Evolutionary conservation across 2,797 vertebrate species (phyloP).

Genomic region (Ctenopoma multispine): DNA sequence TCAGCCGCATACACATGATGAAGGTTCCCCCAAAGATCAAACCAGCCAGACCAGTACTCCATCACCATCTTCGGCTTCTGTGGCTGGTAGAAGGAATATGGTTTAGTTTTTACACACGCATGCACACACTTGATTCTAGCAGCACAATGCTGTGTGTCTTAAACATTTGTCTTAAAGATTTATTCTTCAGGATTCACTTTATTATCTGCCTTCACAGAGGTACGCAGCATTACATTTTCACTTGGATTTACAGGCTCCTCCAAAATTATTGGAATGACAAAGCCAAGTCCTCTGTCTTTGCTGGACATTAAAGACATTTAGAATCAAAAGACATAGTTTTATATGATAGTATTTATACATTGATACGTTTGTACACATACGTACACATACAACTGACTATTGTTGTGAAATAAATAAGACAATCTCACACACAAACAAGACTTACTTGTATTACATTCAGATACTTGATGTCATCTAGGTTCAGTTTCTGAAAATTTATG

Average conservation of each 20-base stretch:
- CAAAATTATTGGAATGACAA: no score
- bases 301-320: no score
- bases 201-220: background rate
- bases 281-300: no score
- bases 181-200: background rate
- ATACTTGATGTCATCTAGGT: slow-evolving; percentile 71
- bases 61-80: slow-evolving; percentile 93
- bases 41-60: slow-evolving; percentile 97
- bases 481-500: slow-evolving; percentile 88
- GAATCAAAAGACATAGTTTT: no score
- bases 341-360: no score
- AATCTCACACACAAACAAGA: slow-evolving; percentile 12
- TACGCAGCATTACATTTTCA: background rate
- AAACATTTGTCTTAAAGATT: background rate
- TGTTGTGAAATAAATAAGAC: background rate
- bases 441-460: slow-evolving; percentile 88
- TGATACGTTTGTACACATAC: no score
- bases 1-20: slow-evolving; percentile 90
- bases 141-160: background rate
- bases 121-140: background rate
- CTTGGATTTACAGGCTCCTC: background rate
- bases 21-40: slow-evolving; percentile 91
- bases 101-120: background rate
- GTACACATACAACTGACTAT: background rate
- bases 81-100: slow-evolving; percentile 72